Conservation (phyloP, 2,888 invertebrate genomes). For the Ichneumoninae sp. region DNA sequence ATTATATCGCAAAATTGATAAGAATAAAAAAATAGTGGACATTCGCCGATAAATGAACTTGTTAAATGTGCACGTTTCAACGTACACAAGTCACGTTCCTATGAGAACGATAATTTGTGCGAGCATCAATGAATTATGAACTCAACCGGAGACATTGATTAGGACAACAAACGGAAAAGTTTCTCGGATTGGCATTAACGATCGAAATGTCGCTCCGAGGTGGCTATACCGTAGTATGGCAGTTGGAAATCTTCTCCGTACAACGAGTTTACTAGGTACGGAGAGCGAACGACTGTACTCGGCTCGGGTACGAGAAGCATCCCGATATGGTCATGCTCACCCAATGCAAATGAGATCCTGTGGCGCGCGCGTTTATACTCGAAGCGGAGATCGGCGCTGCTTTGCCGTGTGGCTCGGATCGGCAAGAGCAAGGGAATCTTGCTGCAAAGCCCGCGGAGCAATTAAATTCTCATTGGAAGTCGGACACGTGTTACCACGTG, state of each 20-base stretch:
- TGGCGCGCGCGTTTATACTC: conserved; percentile 36
- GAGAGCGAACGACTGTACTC: conserved; percentile 15
- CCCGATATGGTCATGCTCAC: conserved; percentile 78
- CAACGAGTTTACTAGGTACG: conserved; percentile 33
- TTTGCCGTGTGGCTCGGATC: conserved; percentile 43
- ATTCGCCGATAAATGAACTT: no score
- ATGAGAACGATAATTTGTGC: not conserved
- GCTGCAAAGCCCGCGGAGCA: conserved; percentile 71
- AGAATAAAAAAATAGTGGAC: no score
- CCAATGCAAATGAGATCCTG: conserved; percentile 76
- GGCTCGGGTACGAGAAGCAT: conserved; percentile 68
- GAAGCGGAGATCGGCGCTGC: conserved; percentile 37
- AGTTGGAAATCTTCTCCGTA: conserved; percentile 39
- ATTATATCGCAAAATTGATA: no score
- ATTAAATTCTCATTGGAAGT: conserved; percentile 79
- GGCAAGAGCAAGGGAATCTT: conserved; percentile 52
- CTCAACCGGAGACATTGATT: not conserved
- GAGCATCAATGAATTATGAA: not conserved
- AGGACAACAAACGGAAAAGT: conserved; percentile 50
- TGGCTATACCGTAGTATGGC: conserved; percentile 39
- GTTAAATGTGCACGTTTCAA: not conserved
- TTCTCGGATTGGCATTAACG: conserved; percentile 51
- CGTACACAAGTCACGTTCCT: not conserved
- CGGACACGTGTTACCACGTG: conserved; percentile 79
- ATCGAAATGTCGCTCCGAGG: conserved; percentile 48